These are phyloP conservation scores for Diadromus collaris DNA, from an alignment of 2,888 invertebrate species.

Conservation along the genomic window DNA sequence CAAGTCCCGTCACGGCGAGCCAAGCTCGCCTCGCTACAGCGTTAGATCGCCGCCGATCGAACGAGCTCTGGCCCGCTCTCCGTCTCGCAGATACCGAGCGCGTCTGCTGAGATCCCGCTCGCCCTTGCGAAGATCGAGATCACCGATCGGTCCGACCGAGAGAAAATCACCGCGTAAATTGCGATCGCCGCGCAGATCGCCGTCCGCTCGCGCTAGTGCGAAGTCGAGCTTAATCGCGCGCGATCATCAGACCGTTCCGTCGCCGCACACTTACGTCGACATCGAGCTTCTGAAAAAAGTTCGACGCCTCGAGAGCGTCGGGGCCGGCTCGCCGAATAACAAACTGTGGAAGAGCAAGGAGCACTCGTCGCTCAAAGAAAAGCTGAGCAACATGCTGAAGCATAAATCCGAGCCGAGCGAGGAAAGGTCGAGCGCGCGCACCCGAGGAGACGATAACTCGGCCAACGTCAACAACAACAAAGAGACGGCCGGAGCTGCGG, in stretches of 20 bases:
- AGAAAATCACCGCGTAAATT: constrained; percentile 62
- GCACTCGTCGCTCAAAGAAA: constrained; percentile 75
- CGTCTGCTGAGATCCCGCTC: constrained; percentile 57
- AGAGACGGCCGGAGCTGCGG: neutral
- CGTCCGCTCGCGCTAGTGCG: constrained; percentile 37
- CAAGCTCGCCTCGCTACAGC: constrained; percentile 62
- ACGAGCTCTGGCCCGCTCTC: constrained; percentile 55
- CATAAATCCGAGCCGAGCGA: constrained; percentile 18
- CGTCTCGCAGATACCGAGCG: constrained; percentile 65
- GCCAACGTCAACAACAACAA: constrained; percentile 36
- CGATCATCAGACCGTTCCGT: constrained; percentile 40
- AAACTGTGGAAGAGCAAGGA: constrained; percentile 66
- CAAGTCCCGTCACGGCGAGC: constrained; percentile 62
- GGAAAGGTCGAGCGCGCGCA: constrained; percentile 6
- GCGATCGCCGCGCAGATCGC: constrained; percentile 43
- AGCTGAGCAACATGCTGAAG: constrained; percentile 74
- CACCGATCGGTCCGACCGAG: constrained; percentile 61
- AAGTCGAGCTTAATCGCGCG: constrained; percentile 19
- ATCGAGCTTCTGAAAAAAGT: constrained; percentile 74
- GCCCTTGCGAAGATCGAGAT: constrained; percentile 63
- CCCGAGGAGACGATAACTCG: constrained; percentile 1
- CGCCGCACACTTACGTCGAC: constrained; percentile 52
- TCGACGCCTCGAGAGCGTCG: constrained; percentile 70
- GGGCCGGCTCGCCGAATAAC: constrained; percentile 55
- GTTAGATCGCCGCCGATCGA: constrained; percentile 45